Evolutionary conservation across 2,888 invertebrate species (phyloP).

Genomic region (Neuroscelio doddi): DNA sequence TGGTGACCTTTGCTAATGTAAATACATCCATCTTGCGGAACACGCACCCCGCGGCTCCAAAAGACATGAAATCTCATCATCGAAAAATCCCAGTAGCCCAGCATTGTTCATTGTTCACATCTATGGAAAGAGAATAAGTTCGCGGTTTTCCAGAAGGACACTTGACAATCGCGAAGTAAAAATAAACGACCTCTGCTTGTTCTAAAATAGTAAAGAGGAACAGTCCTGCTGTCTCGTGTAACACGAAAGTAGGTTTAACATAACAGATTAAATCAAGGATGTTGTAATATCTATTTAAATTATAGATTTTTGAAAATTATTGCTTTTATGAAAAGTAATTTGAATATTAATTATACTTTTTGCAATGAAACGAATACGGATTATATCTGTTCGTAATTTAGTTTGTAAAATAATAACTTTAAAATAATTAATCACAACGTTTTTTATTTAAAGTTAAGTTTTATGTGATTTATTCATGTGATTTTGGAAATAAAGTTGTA

Average conservation of each 20-base stretch:
- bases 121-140: neutral
- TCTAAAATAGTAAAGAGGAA: neutral
- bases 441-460: too few relatives aligned
- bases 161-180: constrained; percentile 36
- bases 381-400: too few relatives aligned
- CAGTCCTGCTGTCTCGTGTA: neutral
- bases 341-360: too few relatives aligned
- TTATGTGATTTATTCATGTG: too few relatives aligned
- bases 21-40: constrained; percentile 12
- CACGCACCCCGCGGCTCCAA: constrained; percentile 13
- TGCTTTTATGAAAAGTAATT: too few relatives aligned
- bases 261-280: too few relatives aligned
- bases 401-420: too few relatives aligned
- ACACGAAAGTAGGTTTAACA: neutral
- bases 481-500: too few relatives aligned
- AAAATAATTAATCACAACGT: too few relatives aligned
- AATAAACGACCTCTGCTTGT: constrained; percentile 35
- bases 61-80: constrained; percentile 20
- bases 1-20: constrained; percentile 45
- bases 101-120: neutral
- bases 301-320: too few relatives aligned
- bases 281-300: too few relatives aligned
- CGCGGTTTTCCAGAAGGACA: constrained; percentile 23
- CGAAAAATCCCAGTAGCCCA: neutral
- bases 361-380: too few relatives aligned